Conservation (phyloP, 2,888 invertebrate genomes). For the Macrophya annulata region DNA sequence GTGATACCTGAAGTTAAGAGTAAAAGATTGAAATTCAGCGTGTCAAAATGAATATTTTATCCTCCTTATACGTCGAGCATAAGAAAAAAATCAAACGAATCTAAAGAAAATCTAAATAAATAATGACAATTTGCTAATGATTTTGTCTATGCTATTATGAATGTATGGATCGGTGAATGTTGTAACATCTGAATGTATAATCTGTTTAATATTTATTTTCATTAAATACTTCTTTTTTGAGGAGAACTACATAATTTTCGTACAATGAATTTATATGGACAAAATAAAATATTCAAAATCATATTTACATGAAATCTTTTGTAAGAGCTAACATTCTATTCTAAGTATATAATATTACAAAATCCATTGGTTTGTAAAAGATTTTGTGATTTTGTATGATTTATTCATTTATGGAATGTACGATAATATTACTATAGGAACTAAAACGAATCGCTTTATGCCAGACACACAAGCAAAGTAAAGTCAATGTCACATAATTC, state of each 20-base stretch:
- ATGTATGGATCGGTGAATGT: too few species aligned
- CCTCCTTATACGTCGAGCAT: background rate
- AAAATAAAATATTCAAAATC: slow-evolving; percentile 42
- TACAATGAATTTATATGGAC: slow-evolving; percentile 56
- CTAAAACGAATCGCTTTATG: slow-evolving; percentile 62
- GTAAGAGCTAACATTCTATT: slow-evolving; percentile 25
- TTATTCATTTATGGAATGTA: slow-evolving; percentile 59
- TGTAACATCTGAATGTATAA: slow-evolving; percentile 30
- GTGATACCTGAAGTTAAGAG: slow-evolving; percentile 8
- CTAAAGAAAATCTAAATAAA: background rate
- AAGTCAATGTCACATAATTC: slow-evolving; percentile 47
- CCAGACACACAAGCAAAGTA: slow-evolving; percentile 62
- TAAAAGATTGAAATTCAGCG: background rate
- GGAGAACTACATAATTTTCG: slow-evolving; percentile 65
- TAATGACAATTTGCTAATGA: background rate
- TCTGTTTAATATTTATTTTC: slow-evolving; percentile 60
- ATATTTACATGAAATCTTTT: slow-evolving; percentile 47
- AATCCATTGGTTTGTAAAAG: slow-evolving; percentile 30
- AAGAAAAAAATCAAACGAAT: background rate
- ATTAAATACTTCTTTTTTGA: slow-evolving; percentile 65
- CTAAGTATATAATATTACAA: slow-evolving; percentile 38
- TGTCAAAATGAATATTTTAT: background rate
- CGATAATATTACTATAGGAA: slow-evolving; percentile 62
- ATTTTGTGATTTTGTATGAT: slow-evolving; percentile 24
- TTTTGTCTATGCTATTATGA: background rate